Percentiles rank a stretch among this genome's conserved stretches.
Conservation (phyloP, 2,113 vertebrate genomes). For the Nicator chloris region DNA sequence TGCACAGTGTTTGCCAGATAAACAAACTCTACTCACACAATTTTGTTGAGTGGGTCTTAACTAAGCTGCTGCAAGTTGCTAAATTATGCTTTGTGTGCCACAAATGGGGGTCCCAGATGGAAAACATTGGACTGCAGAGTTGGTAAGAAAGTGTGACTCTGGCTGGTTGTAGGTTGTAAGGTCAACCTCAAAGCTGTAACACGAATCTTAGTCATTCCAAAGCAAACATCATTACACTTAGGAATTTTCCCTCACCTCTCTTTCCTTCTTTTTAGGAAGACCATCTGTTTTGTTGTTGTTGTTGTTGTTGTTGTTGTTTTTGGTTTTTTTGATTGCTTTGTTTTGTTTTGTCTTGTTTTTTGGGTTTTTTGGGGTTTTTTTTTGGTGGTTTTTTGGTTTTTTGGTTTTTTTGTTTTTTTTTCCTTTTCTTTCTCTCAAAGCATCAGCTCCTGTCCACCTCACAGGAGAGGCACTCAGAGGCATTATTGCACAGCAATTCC, state of each 20-base stretch:
- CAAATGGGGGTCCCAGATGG: rapidly evolving
- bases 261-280: not conserved
- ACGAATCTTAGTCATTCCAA: not conserved
- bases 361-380: too few relatives aligned
- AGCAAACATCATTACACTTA: not conserved
- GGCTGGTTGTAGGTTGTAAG: not conserved
- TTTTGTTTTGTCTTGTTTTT: too few relatives aligned
- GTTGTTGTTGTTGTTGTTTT: too few relatives aligned
- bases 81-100: not conserved
- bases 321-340: too few relatives aligned
- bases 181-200: not conserved
- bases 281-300: too few relatives aligned
- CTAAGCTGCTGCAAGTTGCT: not conserved
- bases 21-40: not conserved
- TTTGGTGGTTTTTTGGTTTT: too few relatives aligned
- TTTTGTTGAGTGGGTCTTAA: not conserved
- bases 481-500: rapidly evolving
- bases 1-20: not conserved
- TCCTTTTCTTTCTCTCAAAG: not conserved
- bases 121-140: not conserved
- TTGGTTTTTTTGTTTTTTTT: too few relatives aligned
- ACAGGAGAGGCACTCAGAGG: not conserved
- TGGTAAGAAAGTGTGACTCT: not conserved
- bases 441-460: not conserved
- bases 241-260: not conserved